Evolutionary conservation across 1,140 invertebrate genomes (phyloP), one percentile per base, ranked within the genome.

Genomic region (Contarinia nasturtii): DNA sequence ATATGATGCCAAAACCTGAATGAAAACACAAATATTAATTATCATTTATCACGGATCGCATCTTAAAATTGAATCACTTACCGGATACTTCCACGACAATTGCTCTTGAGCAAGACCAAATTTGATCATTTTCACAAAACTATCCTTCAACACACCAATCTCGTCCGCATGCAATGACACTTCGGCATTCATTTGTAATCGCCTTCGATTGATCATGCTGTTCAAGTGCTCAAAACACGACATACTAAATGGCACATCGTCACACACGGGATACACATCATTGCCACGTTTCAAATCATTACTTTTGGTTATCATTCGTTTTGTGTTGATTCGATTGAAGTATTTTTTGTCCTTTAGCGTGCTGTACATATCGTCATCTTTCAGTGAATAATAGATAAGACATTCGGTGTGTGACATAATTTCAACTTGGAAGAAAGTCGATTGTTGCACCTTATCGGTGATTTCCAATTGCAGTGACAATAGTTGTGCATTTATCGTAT

Each of bases 81-180:
- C 86, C 56, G 87, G 80, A 57, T 87, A 75, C 17, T 87, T 67
- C 86, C 86, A 91, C 0, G 83, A 88, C 1, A 77, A 76, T 40
- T 68, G 74, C 61, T 90, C 87, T 58, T 72, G 70, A 47, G 65
- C 57, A 10, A 89, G 65, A 15, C 75, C 74, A 48, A 72, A 67
- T 20, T 76, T 72, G 46, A 80, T 69, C 54, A 72, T 74, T 57
- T 76, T 71, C 14, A 74, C 79, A 68, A 82, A 83, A 54, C 72
- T 71, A 52, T 73, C 72, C 43, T 75, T 65, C 54, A 72, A 77
- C 57, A 70, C 76, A 52, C 71, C 71, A 47, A 73, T 70, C 38
- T 81, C 65, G 49, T 73, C 70, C 51, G 75, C 71, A 48, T 74
- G 71, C 3, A 83, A 62, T 27, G 74, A 70, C 40, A 75, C 66